These are phyloP conservation scores for Trichopria drosophilae DNA, from an alignment of 2,888 invertebrate species.

Conservation along the genomic window DNA sequence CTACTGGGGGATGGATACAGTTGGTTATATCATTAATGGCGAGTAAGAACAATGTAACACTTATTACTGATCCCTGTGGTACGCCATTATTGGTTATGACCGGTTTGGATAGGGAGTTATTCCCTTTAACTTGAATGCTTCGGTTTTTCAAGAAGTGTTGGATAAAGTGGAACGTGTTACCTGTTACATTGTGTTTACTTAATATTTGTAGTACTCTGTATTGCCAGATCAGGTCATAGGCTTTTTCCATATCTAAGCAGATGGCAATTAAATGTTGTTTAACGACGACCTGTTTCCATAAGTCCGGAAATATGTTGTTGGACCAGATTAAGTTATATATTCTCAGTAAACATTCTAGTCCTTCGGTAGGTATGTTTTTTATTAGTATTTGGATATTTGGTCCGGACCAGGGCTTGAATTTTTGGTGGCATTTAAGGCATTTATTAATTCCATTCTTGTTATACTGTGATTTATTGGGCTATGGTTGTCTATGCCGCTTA, in stretches of 20 bases:
- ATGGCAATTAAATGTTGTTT: no score
- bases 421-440: conserved; percentile 7
- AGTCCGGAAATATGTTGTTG: conserved; percentile 12
- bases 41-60: conserved; percentile 20
- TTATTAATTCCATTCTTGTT: conserved; percentile 13
- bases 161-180: conserved; percentile 10
- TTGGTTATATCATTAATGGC: conserved; percentile 18
- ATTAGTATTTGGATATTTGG: conserved; percentile 18
- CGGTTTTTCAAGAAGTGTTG: conserved; percentile 12
- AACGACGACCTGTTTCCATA: conserved; percentile 24
- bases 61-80: conserved; percentile 16
- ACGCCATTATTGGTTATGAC: conserved; percentile 10
- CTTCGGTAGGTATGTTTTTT: conserved; percentile 16
- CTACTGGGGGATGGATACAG: conserved; percentile 2
- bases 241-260: no score
- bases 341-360: conserved; percentile 6
- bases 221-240: no score
- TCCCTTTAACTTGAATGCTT: conserved; percentile 28
- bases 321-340: conserved; percentile 27
- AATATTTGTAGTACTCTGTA: no score
- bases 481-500: neutral
- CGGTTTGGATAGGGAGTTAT: conserved; percentile 7
- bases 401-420: conserved; percentile 26
- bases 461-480: conserved; percentile 19
- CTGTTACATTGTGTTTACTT: no score